These are phyloP conservation scores for Lingula anatina DNA, from an alignment of 2,888 invertebrate genomes.

Conservation along the genomic window DNA sequence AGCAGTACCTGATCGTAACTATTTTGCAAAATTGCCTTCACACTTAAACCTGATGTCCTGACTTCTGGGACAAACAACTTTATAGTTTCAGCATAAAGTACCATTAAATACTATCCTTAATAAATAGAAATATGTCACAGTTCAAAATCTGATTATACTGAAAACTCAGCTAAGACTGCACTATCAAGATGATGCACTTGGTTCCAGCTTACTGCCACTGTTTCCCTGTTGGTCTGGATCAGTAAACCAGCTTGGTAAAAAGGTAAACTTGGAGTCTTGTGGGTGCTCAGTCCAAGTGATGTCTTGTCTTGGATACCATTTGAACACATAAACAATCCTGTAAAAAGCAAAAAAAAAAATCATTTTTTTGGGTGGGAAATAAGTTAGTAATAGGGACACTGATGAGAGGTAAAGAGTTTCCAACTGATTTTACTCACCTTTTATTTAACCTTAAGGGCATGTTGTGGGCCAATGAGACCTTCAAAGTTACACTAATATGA, in stretches of 20 bases:
- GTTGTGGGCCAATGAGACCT: no score
- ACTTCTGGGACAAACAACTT: neutral
- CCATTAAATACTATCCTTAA: no score
- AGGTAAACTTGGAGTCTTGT: conserved; percentile 16
- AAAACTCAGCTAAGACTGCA: no score
- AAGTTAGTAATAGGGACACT: no score
- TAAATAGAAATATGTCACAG: no score
- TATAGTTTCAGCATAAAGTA: no score
- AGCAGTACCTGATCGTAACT: neutral
- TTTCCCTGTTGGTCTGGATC: conserved; percentile 12
- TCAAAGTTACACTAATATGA: no score
- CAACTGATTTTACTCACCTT: no score
- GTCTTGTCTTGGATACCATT: conserved; percentile 22
- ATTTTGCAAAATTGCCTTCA: neutral
- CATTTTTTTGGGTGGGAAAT: neutral
- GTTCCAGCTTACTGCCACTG: conserved; percentile 9
- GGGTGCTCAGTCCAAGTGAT: conserved; percentile 14
- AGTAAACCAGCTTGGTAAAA: conserved; percentile 30
- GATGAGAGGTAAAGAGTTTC: no score
- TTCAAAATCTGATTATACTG: no score
- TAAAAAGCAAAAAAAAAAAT: conserved; percentile 5
- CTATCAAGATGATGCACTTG: no score
- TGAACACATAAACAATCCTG: conserved; percentile 24
- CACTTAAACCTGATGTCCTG: neutral
- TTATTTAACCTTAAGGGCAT: no score